phyloP scores from a whole-genome alignment of 2,797 vertebrate genomes.

The Myoxocephalus aenaeus region DNA sequence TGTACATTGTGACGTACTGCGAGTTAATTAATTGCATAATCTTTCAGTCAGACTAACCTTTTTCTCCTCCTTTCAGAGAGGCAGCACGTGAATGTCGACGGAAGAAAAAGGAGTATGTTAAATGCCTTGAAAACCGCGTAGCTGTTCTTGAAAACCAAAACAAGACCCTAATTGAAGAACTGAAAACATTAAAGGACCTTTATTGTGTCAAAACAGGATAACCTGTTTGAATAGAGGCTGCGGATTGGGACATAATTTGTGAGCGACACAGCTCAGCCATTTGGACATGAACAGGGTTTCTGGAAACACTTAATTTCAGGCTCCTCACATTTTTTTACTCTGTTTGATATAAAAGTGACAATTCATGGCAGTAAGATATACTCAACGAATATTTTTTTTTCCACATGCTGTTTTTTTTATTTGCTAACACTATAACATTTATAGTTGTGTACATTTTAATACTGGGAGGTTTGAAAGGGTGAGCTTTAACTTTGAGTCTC shows the following conservation, averaged over 20 bases:
- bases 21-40: not conserved
- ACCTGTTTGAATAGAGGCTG: slow-evolving; percentile 44
- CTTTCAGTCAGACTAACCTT: slow-evolving; percentile 7
- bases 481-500: slow-evolving; percentile 76
- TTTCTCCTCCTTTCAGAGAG: slow-evolving; percentile 81
- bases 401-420: slow-evolving; percentile 71
- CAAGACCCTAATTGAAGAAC: slow-evolving; percentile 96
- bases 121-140: slow-evolving; percentile 95
- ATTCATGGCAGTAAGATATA: slow-evolving; percentile 65
- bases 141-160: slow-evolving; percentile 97
- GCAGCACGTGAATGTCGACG: slow-evolving; percentile 93
- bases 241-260: slow-evolving; percentile 44
- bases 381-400: slow-evolving; percentile 68
- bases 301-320: slow-evolving; percentile 79
- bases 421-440: slow-evolving; percentile 80
- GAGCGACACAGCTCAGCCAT: slow-evolving; percentile 60
- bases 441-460: slow-evolving; percentile 85
- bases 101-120: slow-evolving; percentile 97
- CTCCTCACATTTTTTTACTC: slow-evolving; percentile 66
- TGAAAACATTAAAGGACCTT: slow-evolving; percentile 97
- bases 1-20: not conserved
- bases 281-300: slow-evolving; percentile 73
- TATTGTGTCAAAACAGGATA: slow-evolving; percentile 96
- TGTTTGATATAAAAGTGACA: slow-evolving; percentile 71
- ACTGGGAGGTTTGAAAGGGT: slow-evolving; percentile 74